phyloP scores from a whole-genome alignment of 2,888 invertebrate genomes.

The Parnassius mnemosyne region DNA sequence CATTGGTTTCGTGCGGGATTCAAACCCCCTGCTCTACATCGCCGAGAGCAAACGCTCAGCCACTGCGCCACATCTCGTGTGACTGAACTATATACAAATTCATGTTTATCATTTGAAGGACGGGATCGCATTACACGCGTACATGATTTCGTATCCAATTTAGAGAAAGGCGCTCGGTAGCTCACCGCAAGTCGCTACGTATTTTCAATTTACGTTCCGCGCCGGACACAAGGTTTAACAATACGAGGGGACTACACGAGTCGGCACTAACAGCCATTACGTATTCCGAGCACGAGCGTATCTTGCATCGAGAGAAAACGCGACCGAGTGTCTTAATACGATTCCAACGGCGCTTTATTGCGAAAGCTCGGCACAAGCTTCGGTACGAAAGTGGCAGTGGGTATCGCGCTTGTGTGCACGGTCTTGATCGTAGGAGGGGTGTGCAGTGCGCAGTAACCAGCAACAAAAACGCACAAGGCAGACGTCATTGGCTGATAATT shows the following conservation, averaged over 20 bases:
- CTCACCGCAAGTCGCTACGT: slow-evolving; percentile 14
- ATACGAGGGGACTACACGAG: slow-evolving; percentile 65
- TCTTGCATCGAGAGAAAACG: slow-evolving; percentile 37
- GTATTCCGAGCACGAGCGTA: slow-evolving; percentile 69
- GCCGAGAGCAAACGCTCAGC: too few relatives aligned
- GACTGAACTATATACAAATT: too few relatives aligned
- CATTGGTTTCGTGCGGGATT: too few relatives aligned
- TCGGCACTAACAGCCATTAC: slow-evolving; percentile 75
- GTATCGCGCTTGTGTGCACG: not conserved
- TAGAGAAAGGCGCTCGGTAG: slow-evolving; percentile 14
- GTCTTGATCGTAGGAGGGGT: not conserved
- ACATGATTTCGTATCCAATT: slow-evolving; percentile 15
- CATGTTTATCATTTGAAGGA: too few relatives aligned
- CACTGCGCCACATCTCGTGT: too few relatives aligned
- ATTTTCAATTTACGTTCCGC: slow-evolving; percentile 62
- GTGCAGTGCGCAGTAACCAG: slow-evolving; percentile 26
- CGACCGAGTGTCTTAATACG: slow-evolving; percentile 19
- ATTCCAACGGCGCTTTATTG: slow-evolving; percentile 30
- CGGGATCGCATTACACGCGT: not conserved
- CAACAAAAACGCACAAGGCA: slow-evolving; percentile 46
- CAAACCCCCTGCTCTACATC: too few relatives aligned
- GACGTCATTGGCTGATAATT: slow-evolving; percentile 72
- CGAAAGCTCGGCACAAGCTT: slow-evolving; percentile 24
- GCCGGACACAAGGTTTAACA: slow-evolving; percentile 52
- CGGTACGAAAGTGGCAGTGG: slow-evolving; percentile 19